phyloP scores from a whole-genome alignment of 2,113 vertebrate species.

The Bostrychus sinensis region DNA sequence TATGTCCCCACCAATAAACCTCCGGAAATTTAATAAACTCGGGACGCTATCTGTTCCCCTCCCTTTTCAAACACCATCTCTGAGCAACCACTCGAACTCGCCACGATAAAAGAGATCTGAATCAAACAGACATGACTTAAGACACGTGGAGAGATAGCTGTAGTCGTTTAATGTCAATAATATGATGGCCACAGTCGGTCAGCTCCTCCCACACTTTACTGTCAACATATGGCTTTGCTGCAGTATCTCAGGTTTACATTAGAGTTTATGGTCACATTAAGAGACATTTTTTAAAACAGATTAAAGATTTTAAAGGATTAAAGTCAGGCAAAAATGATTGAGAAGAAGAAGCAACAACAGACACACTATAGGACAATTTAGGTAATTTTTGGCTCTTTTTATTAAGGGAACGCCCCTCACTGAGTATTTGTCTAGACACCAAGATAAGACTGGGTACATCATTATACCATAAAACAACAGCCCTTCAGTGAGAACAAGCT shows the following conservation, averaged over 20 bases:
- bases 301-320: no score
- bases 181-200: not conserved
- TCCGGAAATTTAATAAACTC: conserved; percentile 77
- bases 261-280: not conserved
- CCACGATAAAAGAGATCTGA: not conserved
- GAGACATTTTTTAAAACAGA: not conserved
- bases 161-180: not conserved
- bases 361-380: no score
- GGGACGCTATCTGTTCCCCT: conserved; percentile 21
- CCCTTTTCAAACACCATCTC: conserved; percentile 74
- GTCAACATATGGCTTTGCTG: not conserved
- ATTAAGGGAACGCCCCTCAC: not conserved
- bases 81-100: conserved; percentile 58
- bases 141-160: not conserved
- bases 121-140: not conserved
- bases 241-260: not conserved
- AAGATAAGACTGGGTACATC: conserved; percentile 7
- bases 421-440: not conserved
- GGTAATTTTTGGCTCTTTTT: not conserved
- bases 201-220: not conserved
- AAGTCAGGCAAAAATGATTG: no score
- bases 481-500: not conserved
- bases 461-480: not conserved
- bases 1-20: not conserved
- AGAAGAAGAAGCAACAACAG: no score